These are phyloP conservation scores for Zaprionus capensis DNA, from an alignment of 1,140 invertebrate species.

Conservation along the genomic window DNA sequence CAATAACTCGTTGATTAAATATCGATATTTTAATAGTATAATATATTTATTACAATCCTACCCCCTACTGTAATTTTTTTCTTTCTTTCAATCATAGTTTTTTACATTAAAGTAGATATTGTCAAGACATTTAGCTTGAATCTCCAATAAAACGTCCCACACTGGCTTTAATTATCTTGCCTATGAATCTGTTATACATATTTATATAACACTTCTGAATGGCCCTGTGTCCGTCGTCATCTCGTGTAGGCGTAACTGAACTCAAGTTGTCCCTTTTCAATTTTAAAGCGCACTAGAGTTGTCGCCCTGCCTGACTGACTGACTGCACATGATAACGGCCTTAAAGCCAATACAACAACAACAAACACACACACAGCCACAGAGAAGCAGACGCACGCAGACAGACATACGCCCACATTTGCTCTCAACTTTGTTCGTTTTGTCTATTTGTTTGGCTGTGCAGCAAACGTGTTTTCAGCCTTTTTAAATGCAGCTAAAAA, in stretches of 20 bases:
- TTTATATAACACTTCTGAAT: constrained; percentile 3
- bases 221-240: constrained; percentile 14
- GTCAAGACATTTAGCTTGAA: background rate
- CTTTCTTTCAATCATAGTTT: background rate
- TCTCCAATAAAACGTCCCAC: background rate
- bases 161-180: background rate
- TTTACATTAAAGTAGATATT: background rate
- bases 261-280: constrained; percentile 23
- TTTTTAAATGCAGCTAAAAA: constrained; percentile 55
- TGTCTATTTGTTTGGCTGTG: constrained; percentile 52
- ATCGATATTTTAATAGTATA: no score
- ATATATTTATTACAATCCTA: background rate
- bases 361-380: constrained; percentile 35
- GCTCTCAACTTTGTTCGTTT: constrained; percentile 41
- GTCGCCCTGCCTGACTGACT: constrained; percentile 19
- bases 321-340: constrained; percentile 51
- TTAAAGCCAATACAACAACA: constrained; percentile 56
- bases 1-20: no score
- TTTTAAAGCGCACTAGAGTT: constrained; percentile 55
- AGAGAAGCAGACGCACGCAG: no score
- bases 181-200: constrained; percentile 1
- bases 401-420: constrained; percentile 42
- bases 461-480: constrained; percentile 67
- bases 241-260: constrained; percentile 17
- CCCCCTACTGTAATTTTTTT: background rate